phyloP scores from a whole-genome alignment of 2,797 vertebrate genomes.

The Anguilla obscura region DNA sequence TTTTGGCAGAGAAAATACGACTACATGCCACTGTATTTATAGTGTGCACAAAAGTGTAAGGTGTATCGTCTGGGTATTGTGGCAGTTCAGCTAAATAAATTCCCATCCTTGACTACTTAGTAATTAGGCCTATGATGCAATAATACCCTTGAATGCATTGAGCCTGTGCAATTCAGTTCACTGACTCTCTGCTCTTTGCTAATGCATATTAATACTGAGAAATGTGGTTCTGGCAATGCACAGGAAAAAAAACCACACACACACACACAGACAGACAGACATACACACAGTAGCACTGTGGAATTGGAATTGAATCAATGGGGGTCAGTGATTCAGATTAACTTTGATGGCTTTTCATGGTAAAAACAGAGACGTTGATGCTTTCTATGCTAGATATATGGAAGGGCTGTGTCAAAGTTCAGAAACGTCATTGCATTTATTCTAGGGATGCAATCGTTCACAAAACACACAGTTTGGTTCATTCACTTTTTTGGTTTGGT shows the following conservation, averaged over 20 bases:
- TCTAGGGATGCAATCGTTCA: neutral
- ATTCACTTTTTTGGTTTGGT: neutral
- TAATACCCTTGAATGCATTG: neutral
- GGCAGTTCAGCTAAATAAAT: neutral
- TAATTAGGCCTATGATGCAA: neutral
- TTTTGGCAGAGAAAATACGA: constrained; percentile 58
- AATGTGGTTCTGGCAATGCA: neutral
- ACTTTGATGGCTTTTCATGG: neutral
- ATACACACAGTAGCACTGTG: neutral
- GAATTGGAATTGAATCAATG: neutral
- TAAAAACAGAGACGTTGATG: neutral
- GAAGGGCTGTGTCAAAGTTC: neutral
- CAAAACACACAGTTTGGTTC: neutral
- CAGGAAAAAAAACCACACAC: neutral
- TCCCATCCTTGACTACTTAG: neutral
- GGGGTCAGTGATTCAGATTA: neutral
- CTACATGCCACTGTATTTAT: constrained; percentile 54
- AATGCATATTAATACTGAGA: constrained; percentile 5
- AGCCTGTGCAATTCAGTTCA: constrained; percentile 7
- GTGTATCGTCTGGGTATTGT: neutral
- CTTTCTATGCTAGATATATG: neutral
- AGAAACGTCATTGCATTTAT: neutral
- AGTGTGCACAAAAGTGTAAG: constrained; percentile 47
- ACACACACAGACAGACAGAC: neutral
- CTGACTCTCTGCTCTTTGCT: neutral